Percentiles rank a stretch among this genome's conserved stretches.
These are phyloP conservation scores for Keiferia lycopersicella DNA, from an alignment of 2,888 invertebrate species.

Conservation along the genomic window DNA sequence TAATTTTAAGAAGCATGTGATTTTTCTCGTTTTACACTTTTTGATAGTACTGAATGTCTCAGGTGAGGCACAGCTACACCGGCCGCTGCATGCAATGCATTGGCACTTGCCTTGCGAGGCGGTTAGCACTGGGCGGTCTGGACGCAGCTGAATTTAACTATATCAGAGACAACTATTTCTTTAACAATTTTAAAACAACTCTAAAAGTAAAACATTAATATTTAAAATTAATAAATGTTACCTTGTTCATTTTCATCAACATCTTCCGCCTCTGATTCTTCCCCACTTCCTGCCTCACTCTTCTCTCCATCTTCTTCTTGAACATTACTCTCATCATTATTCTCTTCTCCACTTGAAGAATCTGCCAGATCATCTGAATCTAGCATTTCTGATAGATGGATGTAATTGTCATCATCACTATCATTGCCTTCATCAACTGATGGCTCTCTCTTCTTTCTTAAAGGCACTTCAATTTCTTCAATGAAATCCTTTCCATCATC, in stretches of 20 bases:
- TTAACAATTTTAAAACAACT: too few species aligned
- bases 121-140: too few species aligned
- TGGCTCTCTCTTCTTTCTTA: conserved; percentile 51
- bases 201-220: too few species aligned
- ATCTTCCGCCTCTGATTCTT: conserved; percentile 25
- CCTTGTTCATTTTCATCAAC: conserved; percentile 21
- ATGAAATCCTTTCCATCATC: conserved; percentile 52
- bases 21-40: too few species aligned
- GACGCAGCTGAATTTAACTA: too few species aligned
- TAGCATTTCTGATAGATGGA: conserved; percentile 66
- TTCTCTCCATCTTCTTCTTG: conserved; percentile 35
- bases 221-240: not conserved
- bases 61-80: not conserved
- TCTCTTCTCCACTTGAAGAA: conserved; percentile 49
- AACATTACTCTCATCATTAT: conserved; percentile 36
- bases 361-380: conserved; percentile 63
- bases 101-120: too few species aligned
- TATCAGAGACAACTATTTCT: too few species aligned
- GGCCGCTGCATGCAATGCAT: too few species aligned
- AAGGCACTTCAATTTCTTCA: conserved; percentile 65
- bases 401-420: conserved; percentile 65
- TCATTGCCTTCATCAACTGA: conserved; percentile 61
- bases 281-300: conserved; percentile 26
- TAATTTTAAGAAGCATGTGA: conserved; percentile 27
- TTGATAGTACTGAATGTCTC: too few species aligned